A percentile compares a stretch with the other conserved stretches of the same genome.
Evolutionary conservation across 2,888 invertebrate species (phyloP).

Genomic region (Eretmocerus hayati): DNA sequence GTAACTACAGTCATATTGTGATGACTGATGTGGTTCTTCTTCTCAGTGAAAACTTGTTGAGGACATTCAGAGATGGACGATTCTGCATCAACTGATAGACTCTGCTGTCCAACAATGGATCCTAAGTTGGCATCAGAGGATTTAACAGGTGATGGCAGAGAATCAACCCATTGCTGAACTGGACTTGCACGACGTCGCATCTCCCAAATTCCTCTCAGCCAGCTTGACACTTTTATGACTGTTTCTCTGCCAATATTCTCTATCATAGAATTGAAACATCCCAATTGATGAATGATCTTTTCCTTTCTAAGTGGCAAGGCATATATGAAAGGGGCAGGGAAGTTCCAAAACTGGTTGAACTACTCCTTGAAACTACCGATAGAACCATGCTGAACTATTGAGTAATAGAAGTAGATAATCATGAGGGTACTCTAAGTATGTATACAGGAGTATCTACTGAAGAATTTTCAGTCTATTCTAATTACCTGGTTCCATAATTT

Average conservation of each 20-base stretch:
- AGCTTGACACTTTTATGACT: constrained; percentile 38
- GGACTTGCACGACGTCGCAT: constrained; percentile 59
- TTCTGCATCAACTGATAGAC: constrained; percentile 6
- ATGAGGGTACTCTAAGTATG: too few relatives aligned
- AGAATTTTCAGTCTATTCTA: too few relatives aligned
- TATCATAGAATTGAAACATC: constrained; percentile 23
- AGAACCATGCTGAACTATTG: too few relatives aligned
- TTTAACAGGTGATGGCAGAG: constrained; percentile 50
- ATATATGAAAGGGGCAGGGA: background rate
- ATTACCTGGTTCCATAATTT: too few relatives aligned
- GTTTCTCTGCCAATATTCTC: constrained; percentile 41
- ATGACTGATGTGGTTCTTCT: constrained; percentile 25
- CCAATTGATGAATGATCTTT: background rate
- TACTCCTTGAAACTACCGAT: too few relatives aligned
- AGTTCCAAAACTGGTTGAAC: background rate
- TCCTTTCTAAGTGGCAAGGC: background rate
- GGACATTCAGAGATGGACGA: constrained; percentile 21
- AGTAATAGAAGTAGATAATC: too few relatives aligned
- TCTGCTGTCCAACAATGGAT: background rate
- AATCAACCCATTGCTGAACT: constrained; percentile 72
- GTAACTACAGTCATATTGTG: constrained; percentile 39
- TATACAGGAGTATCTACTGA: too few relatives aligned
- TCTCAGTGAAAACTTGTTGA: constrained; percentile 18
- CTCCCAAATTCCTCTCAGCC: constrained; percentile 46
- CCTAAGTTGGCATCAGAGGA: constrained; percentile 21